Base-by-base conservation (phyloP, 1,140 invertebrate species). In the Drosophila teissieri region DNA sequence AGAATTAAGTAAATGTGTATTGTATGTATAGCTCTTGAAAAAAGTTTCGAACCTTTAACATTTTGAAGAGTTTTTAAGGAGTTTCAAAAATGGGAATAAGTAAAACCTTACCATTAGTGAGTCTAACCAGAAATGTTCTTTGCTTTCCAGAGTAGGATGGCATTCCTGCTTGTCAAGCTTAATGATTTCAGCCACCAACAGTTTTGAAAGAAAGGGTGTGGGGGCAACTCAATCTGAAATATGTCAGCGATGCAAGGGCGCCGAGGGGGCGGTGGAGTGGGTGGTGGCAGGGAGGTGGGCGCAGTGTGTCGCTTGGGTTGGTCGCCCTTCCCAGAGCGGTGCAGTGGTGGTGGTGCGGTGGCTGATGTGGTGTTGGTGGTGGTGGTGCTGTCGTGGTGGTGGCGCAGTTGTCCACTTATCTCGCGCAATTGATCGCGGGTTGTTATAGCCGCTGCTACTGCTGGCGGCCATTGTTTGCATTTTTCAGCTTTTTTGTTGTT, bases 381-480 rank as follows among this genome's bases (percentile, higher is more conserved):
- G 36, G 54, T 54, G 68, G 39, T 42, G 36, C 49, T 54, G 51
- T 42, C 58, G 46, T 44, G 72, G 62, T 63, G 78, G 56, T 73
- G 62, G 61, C 70, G 53, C 64, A 62, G 72, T 53, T 69, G 67
- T 73, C 73, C 70, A 83, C 83, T 86, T 86, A 86, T 86, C 83
- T 88, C 83, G 83, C 75, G 83, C 83, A 86, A 86, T 86, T 86
- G 83, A 86, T 86, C 83, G 83, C 79, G 70, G 58, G 56, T 60
- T 65, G 69, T 62, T 54, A 61, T 65, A 42, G 55, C 40, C 53
- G 55, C 46, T 75, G 54, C 67, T 48, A 52, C 68, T 60, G 45
- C 46, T 80, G 62, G 73, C 75, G 79, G 83, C 83, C 83, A 86
- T 86, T 86, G 83, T 86, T 88, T 82, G 82, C 83, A 82, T 85